Evolutionary conservation across 2,888 invertebrate species (phyloP).

Genomic region (Stenoptilia bipunctidactyla): DNA sequence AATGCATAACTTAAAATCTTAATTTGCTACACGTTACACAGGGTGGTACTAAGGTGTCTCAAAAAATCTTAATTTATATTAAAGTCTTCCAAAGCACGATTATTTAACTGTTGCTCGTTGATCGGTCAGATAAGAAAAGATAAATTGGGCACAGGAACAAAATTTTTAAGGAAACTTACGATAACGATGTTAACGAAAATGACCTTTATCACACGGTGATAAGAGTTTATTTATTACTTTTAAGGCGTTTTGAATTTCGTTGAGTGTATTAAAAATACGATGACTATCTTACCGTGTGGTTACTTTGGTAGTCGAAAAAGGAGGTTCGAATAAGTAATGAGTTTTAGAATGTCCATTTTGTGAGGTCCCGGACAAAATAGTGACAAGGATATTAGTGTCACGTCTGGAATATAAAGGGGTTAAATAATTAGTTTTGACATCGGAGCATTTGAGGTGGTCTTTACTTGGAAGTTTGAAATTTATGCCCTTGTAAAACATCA

Average conservation of each 20-base stretch:
- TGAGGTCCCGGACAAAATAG: not conserved
- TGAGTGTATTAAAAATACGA: not conserved
- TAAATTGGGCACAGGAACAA: not conserved
- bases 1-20: not conserved
- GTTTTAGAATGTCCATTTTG: not conserved
- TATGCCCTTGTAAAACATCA: no score
- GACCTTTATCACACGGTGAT: not conserved
- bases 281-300: conserved; percentile 1
- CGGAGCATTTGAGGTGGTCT: no score
- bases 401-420: no score
- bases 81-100: conserved; percentile 61
- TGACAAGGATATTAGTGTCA: no score
- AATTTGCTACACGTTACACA: conserved; percentile 23
- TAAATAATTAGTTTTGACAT: no score
- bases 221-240: not conserved
- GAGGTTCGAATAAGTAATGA: not conserved
- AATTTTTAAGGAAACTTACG: not conserved
- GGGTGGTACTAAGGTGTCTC: conserved; percentile 62
- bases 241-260: not conserved
- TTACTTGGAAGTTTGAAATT: no score
- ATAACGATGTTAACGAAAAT: not conserved
- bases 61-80: conserved; percentile 69
- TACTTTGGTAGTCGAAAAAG: conserved; percentile 2
- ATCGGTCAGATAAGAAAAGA: conserved; percentile 23
- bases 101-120: conserved; percentile 57